Percentiles rank a stretch among this genome's conserved stretches.
phyloP scores from a whole-genome alignment of 2,888 invertebrate genomes.

The Yponomeuta sedellus region DNA sequence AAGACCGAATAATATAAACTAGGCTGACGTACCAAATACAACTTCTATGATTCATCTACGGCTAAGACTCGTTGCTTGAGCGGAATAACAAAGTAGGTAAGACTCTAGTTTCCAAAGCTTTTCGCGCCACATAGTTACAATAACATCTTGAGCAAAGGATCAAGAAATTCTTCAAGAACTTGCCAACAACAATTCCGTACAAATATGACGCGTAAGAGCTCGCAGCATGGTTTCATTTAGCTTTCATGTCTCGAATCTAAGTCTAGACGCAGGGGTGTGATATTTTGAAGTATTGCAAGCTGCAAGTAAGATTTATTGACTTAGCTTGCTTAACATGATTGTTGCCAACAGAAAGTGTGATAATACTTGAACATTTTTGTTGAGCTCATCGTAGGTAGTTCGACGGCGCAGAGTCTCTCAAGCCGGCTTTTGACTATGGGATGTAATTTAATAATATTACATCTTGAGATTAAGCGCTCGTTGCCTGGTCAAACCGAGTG shows the following conservation, averaged over 20 bases:
- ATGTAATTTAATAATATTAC: too few relatives aligned
- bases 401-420: too few relatives aligned
- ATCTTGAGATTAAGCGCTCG: too few relatives aligned
- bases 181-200: not conserved
- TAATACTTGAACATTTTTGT: not conserved
- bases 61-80: not conserved
- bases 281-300: conserved; percentile 9
- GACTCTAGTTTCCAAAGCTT: not conserved
- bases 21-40: too few relatives aligned
- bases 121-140: not conserved
- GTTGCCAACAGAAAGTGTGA: not conserved
- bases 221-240: not conserved
- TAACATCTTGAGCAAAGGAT: not conserved
- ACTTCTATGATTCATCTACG: too few relatives aligned
- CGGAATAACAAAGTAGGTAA: not conserved
- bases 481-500: too few relatives aligned
- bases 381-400: too few relatives aligned
- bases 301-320: not conserved
- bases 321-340: not conserved
- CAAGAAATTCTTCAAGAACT: not conserved
- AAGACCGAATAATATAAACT: too few relatives aligned
- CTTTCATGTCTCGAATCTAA: not conserved
- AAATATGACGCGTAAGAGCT: not conserved
- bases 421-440: too few relatives aligned
- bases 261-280: not conserved